These are phyloP conservation scores for Eilema depressum DNA, from an alignment of 2,888 invertebrate species.

Conservation along the genomic window DNA sequence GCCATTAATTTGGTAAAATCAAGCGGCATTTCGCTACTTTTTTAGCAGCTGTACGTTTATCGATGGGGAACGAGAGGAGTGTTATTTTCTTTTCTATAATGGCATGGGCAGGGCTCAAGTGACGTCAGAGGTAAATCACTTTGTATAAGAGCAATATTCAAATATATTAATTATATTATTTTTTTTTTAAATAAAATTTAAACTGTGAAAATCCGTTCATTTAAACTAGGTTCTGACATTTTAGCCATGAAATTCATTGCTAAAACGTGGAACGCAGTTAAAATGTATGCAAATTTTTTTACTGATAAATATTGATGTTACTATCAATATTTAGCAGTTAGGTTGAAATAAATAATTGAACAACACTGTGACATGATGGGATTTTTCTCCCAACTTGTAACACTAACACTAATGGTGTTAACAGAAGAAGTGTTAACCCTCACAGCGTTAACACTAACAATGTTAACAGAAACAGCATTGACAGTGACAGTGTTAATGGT, in stretches of 20 bases:
- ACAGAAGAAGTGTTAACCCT: too few species aligned
- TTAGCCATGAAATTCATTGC: neutral
- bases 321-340: too few species aligned
- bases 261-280: neutral
- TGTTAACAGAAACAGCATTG: too few species aligned
- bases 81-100: slow-evolving; percentile 36
- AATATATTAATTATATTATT: neutral
- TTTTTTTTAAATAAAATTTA: neutral
- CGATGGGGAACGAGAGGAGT: slow-evolving; percentile 44
- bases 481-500: too few species aligned
- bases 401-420: too few species aligned
- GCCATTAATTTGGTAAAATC: slow-evolving; percentile 57
- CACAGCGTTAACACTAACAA: too few species aligned
- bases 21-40: slow-evolving; percentile 49
- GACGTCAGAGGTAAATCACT: neutral
- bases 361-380: too few species aligned
- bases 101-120: slow-evolving; percentile 9
- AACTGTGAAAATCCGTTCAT: too few species aligned
- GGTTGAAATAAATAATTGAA: too few species aligned
- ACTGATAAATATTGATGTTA: too few species aligned
- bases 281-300: neutral
- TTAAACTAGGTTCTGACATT: too few species aligned
- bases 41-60: slow-evolving; percentile 56
- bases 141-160: neutral
- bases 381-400: too few species aligned